Percentiles rank a stretch among this genome's conserved stretches.
Conservation (phyloP, 2,113 vertebrate genomes). For the Columbina picui region DNA sequence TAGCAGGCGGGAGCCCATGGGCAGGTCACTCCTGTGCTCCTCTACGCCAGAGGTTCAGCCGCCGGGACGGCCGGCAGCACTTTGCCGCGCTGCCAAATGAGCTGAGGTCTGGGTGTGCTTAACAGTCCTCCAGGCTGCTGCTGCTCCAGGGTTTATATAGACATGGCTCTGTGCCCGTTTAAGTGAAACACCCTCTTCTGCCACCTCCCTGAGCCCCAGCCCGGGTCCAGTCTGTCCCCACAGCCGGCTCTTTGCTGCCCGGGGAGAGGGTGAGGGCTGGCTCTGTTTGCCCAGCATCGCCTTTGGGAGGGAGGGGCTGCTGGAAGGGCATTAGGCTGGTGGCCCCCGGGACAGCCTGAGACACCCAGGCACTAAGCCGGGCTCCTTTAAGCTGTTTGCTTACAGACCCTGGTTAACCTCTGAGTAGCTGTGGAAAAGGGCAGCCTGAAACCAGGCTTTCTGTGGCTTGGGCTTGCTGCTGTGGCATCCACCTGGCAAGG, state of each 20-base stretch:
- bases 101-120: not conserved
- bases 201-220: not conserved
- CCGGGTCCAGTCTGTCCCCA: not conserved
- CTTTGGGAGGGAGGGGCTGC: slow-evolving; percentile 31
- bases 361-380: slow-evolving; percentile 38
- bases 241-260: not conserved
- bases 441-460: not conserved
- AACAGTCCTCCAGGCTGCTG: not conserved
- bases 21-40: not conserved
- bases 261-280: not conserved
- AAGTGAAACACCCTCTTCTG: not conserved
- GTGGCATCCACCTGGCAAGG: not conserved
- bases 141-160: slow-evolving; percentile 27
- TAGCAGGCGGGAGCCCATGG: slow-evolving; percentile 45
- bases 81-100: not conserved
- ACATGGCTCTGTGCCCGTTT: not conserved
- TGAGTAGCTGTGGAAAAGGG: slow-evolving; percentile 7
- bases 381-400: slow-evolving; percentile 64
- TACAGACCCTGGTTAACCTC: slow-evolving; percentile 64
- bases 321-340: slow-evolving; percentile 20
- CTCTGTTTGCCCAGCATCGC: slow-evolving; percentile 6
- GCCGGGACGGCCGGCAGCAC: not conserved
- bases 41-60: not conserved
- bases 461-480: not conserved
- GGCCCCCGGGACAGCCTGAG: not conserved